phyloP scores from a whole-genome alignment of 2,888 invertebrate species.

The Boloria euphrosyne region DNA sequence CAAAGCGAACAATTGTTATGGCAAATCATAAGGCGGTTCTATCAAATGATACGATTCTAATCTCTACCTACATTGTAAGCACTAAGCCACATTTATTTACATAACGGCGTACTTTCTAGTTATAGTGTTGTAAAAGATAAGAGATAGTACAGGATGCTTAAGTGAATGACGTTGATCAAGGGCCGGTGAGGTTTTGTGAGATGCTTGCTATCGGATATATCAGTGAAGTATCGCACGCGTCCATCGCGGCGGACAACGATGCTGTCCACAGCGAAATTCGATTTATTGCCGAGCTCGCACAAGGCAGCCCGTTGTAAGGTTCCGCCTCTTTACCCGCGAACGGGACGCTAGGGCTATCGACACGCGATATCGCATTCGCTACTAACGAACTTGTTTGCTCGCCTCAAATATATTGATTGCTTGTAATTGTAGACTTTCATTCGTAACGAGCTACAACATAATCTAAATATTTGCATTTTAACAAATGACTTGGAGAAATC shows the following conservation, averaged over 20 bases:
- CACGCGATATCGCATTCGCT: slow-evolving; percentile 55
- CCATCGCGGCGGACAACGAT: slow-evolving; percentile 62
- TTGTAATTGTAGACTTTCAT: slow-evolving; percentile 26
- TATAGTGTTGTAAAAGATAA: slow-evolving; percentile 12
- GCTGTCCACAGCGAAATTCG: slow-evolving; percentile 71
- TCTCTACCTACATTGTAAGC: slow-evolving; percentile 22
- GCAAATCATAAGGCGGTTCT: slow-evolving; percentile 27
- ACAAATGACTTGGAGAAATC: not conserved
- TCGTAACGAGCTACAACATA: slow-evolving; percentile 1
- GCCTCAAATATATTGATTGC: slow-evolving; percentile 43
- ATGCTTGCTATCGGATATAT: slow-evolving; percentile 53
- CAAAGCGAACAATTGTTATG: slow-evolving; percentile 33
- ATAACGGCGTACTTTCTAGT: not conserved
- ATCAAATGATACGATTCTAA: slow-evolving; percentile 24
- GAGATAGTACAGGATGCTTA: slow-evolving; percentile 2
- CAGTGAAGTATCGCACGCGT: slow-evolving; percentile 61
- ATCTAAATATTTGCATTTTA: slow-evolving; percentile 12
- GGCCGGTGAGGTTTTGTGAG: slow-evolving; percentile 42
- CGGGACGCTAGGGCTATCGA: slow-evolving; percentile 60
- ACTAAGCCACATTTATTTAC: slow-evolving; percentile 15
- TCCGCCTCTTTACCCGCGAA: slow-evolving; percentile 62
- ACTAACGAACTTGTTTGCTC: slow-evolving; percentile 63
- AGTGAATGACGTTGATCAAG: slow-evolving; percentile 9
- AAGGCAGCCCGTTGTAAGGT: slow-evolving; percentile 68
- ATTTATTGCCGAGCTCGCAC: slow-evolving; percentile 66